Conservation (phyloP, 2,888 invertebrate species). For the Hypomecis atomaria region DNA sequence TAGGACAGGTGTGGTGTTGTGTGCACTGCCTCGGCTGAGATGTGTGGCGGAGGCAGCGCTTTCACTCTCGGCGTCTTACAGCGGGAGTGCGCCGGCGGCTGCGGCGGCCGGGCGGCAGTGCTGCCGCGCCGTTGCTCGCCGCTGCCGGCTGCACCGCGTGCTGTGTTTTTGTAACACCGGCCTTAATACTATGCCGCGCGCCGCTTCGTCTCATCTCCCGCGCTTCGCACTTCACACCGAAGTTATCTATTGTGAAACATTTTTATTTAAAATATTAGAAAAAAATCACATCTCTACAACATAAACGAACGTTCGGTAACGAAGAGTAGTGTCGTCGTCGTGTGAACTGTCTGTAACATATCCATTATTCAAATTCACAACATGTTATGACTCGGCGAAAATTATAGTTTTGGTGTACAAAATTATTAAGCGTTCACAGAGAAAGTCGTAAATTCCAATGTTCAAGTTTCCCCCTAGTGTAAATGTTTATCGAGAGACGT, state of each 20-base stretch:
- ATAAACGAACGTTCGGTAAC: slow-evolving; percentile 1
- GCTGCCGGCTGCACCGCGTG: slow-evolving; percentile 60
- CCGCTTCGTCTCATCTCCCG: slow-evolving; percentile 64
- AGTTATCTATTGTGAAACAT: slow-evolving; percentile 60
- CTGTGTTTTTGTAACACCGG: slow-evolving; percentile 53
- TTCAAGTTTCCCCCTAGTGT: slow-evolving; percentile 55
- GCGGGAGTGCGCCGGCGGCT: slow-evolving; percentile 48
- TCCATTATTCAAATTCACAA: slow-evolving; percentile 29
- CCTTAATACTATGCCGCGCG: slow-evolving; percentile 68
- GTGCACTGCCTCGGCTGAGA: slow-evolving; percentile 60
- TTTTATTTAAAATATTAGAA: too few species aligned
- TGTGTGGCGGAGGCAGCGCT: slow-evolving; percentile 72
- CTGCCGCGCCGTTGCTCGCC: slow-evolving; percentile 72
- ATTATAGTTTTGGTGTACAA: slow-evolving; percentile 49
- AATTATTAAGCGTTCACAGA: slow-evolving; percentile 54
- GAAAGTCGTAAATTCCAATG: slow-evolving; percentile 67
- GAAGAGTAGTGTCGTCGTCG: slow-evolving; percentile 11
- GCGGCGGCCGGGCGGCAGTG: slow-evolving; percentile 57
- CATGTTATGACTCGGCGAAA: slow-evolving; percentile 44
- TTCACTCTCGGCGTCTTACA: slow-evolving; percentile 77
- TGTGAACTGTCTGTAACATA: slow-evolving; percentile 19
- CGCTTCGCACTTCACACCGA: slow-evolving; percentile 65
- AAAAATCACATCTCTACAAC: slow-evolving; percentile 10
- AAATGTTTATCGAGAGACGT: slow-evolving; percentile 59
- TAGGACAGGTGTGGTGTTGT: slow-evolving; percentile 66